Evolutionary conservation across 2,797 vertebrate genomes (phyloP).

Genomic region (Gastrophryne carolinensis): DNA sequence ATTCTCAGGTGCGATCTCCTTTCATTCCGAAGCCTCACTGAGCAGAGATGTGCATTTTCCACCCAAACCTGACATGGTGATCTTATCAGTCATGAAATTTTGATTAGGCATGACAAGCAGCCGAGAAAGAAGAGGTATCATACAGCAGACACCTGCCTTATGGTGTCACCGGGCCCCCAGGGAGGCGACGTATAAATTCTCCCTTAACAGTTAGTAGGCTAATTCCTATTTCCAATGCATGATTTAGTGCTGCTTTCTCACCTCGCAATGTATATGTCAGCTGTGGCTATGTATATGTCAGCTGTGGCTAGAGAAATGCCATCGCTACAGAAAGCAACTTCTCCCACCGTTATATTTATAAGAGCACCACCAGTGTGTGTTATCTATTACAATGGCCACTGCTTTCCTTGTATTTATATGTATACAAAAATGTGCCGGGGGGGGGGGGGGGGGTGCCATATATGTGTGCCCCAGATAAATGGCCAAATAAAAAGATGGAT

Average conservation of each 20-base stretch:
- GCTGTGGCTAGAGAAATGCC: background rate
- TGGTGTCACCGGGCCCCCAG: conserved; percentile 42
- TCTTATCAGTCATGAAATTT: conserved; percentile 52
- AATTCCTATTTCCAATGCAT: conserved; percentile 51
- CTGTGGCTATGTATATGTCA: conserved; percentile 31
- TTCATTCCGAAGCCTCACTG: conserved; percentile 1
- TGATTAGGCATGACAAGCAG: conserved; percentile 48
- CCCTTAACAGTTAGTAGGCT: conserved; percentile 49
- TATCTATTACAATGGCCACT: background rate
- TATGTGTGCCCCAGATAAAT: background rate
- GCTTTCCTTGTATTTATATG: too few relatives aligned
- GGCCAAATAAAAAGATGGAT: background rate
- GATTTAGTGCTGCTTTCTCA: conserved; percentile 34
- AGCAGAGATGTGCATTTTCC: conserved; percentile 33
- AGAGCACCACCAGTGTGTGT: background rate
- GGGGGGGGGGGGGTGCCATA: background rate
- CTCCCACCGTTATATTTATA: conserved; percentile 3
- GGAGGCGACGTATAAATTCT: conserved; percentile 43
- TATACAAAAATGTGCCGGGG: too few relatives aligned
- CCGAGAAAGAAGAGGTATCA: conserved; percentile 48
- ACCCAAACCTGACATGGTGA: conserved; percentile 45
- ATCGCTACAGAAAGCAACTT: conserved; percentile 38
- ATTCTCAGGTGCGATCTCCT: conserved; percentile 20
- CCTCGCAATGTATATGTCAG: conserved; percentile 33
- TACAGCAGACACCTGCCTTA: conserved; percentile 51